phyloP scores from a whole-genome alignment of 2,113 vertebrate genomes.

The Dunckerocampus dactyliophorus region DNA sequence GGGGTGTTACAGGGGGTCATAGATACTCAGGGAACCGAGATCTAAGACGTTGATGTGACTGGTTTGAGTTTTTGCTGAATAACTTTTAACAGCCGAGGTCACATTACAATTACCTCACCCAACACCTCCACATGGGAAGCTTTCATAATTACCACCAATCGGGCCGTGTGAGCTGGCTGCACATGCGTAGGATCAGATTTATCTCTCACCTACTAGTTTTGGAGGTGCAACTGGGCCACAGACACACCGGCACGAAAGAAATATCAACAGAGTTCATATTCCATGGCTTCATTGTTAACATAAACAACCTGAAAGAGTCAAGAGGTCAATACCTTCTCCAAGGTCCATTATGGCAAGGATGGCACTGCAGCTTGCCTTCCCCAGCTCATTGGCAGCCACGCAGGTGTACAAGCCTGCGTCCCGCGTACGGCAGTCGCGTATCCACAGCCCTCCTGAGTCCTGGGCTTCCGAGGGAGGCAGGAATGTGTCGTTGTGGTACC shows the following conservation, averaged over 20 bases:
- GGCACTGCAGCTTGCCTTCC: slow-evolving; percentile 80
- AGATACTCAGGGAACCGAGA: slow-evolving; percentile 14
- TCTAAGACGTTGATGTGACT: neutral
- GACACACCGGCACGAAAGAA: neutral
- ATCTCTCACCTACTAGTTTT: slow-evolving; percentile 5
- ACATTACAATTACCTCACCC: neutral
- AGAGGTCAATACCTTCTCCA: slow-evolving; percentile 70
- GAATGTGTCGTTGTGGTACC: slow-evolving; percentile 81
- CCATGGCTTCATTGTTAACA: neutral
- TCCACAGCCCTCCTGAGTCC: slow-evolving; percentile 85
- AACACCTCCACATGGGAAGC: neutral
- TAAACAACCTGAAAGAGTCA: neutral
- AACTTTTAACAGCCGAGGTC: too few relatives aligned
- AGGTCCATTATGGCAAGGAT: slow-evolving; percentile 86
- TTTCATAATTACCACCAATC: neutral
- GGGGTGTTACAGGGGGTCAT: slow-evolving; percentile 11
- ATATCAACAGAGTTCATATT: neutral
- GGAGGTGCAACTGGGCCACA: neutral
- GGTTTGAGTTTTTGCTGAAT: neutral
- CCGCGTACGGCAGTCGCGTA: slow-evolving; percentile 78
- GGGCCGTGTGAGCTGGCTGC: neutral
- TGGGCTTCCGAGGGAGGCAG: slow-evolving; percentile 64
- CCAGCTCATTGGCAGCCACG: slow-evolving; percentile 77
- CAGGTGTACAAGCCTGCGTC: slow-evolving; percentile 88
- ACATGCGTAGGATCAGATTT: neutral